Percentiles rank a stretch among this genome's conserved stretches.
Evolutionary conservation across 2,113 vertebrate genomes (phyloP).

Genomic region (Pelvicachromis taeniatus): DNA sequence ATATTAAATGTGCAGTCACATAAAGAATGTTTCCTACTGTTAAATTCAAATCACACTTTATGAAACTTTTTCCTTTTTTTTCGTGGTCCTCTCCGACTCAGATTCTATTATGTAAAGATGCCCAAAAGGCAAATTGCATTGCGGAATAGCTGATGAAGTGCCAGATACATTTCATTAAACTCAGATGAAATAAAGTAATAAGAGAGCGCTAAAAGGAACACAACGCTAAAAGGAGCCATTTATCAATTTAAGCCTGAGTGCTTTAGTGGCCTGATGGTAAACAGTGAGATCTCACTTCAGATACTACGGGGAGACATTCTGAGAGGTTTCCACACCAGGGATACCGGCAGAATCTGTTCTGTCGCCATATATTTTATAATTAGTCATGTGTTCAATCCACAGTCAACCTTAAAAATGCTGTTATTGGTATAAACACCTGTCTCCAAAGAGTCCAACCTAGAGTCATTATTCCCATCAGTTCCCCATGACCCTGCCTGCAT

Average conservation of each 20-base stretch:
- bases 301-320: neutral
- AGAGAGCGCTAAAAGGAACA: conserved; percentile 57
- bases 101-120: conserved; percentile 55
- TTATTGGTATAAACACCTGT: neutral
- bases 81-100: neutral
- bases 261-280: conserved; percentile 36
- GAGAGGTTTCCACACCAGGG: neutral
- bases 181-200: conserved; percentile 68
- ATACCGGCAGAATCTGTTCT: neutral
- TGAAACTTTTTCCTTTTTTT: neutral
- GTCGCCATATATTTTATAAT: neutral
- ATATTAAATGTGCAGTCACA: conserved; percentile 6
- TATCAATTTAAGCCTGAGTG: conserved; percentile 55
- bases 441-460: neutral
- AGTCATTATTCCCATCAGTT: neutral
- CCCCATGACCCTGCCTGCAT: neutral
- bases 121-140: conserved; percentile 60
- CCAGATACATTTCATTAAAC: conserved; percentile 72
- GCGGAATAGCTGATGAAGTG: conserved; percentile 63
- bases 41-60: conserved; percentile 37
- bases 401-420: neutral
- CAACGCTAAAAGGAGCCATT: conserved; percentile 50
- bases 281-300: conserved; percentile 41
- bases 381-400: neutral
- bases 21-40: conserved; percentile 11